Evolutionary conservation across 2,113 vertebrate genomes (phyloP).

Genomic region (Thryonomys swinderianus): DNA sequence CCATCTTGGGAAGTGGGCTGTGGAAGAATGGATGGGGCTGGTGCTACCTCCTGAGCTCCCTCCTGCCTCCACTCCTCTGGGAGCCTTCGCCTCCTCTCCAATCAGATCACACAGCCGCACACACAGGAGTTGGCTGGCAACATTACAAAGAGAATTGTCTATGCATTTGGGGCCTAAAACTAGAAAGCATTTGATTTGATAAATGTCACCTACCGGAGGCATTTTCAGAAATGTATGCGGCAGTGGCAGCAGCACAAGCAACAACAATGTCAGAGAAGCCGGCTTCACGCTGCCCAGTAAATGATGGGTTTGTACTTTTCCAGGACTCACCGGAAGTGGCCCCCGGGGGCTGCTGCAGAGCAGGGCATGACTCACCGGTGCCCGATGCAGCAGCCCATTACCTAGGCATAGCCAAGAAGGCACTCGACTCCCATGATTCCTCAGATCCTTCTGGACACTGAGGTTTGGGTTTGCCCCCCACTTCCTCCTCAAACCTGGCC

Average conservation of each 20-base stretch:
- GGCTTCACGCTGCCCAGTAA: not conserved
- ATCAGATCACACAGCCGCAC: not conserved
- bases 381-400: fast-evolving
- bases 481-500: not conserved
- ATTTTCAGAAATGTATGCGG: conserved; percentile 2
- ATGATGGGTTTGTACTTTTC: conserved; percentile 13
- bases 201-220: conserved; percentile 55
- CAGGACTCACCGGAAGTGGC: not conserved
- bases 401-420: not conserved
- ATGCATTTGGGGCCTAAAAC: not conserved
- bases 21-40: not conserved
- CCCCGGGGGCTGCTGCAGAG: not conserved
- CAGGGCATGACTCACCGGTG: not conserved
- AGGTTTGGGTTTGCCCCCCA: not conserved
- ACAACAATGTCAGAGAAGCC: not conserved
- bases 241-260: not conserved
- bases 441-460: not conserved
- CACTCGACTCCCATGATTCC: not conserved
- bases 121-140: fast-evolving
- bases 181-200: conserved; percentile 60
- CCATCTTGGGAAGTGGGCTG: not conserved
- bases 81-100: not conserved
- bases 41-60: not conserved
- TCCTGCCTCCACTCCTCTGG: not conserved
- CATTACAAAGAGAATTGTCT: conserved; percentile 39